A percentile compares a stretch with the other conserved stretches of the same genome.
phyloP scores from a whole-genome alignment of 2,888 invertebrate species.

The Ichneumoninae sp. region DNA sequence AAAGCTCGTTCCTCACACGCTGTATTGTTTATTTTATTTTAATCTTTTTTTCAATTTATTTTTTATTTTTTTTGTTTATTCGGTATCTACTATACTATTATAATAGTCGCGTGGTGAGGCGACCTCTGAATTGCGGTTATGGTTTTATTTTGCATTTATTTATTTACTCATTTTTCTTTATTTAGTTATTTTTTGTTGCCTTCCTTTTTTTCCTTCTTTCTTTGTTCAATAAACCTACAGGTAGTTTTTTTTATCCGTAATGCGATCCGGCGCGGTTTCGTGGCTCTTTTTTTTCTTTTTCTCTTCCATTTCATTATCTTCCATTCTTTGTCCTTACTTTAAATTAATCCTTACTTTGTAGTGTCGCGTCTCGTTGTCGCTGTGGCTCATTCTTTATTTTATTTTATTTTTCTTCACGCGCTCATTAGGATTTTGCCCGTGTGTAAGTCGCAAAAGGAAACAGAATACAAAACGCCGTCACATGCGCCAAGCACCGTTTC shows the following conservation, averaged over 20 bases:
- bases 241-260: conserved; percentile 48
- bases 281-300: conserved; percentile 41
- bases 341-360: conserved; percentile 30
- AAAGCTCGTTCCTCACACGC: conserved; percentile 83
- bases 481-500: conserved; percentile 60
- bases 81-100: conserved; percentile 48
- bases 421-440: conserved; percentile 44
- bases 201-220: neutral
- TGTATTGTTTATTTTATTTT: conserved; percentile 62
- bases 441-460: conserved; percentile 55
- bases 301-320: conserved; percentile 37
- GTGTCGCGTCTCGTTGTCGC: conserved; percentile 59
- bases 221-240: conserved; percentile 37
- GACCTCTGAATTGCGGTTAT: conserved; percentile 60
- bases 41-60: conserved; percentile 37
- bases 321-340: conserved; percentile 41
- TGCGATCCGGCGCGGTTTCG: conserved; percentile 69
- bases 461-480: conserved; percentile 57
- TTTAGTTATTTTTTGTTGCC: conserved; percentile 42
- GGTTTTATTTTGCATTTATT: conserved; percentile 46
- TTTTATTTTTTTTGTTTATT: conserved; percentile 53
- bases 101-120: conserved; percentile 71
- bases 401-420: conserved; percentile 26
- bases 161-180: conserved; percentile 46
- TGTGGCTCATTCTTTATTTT: conserved; percentile 38